Evolutionary conservation across 2,888 invertebrate genomes (phyloP), one percentile per base, ranked within the genome.

Genomic region (Plebejus melissa): DNA sequence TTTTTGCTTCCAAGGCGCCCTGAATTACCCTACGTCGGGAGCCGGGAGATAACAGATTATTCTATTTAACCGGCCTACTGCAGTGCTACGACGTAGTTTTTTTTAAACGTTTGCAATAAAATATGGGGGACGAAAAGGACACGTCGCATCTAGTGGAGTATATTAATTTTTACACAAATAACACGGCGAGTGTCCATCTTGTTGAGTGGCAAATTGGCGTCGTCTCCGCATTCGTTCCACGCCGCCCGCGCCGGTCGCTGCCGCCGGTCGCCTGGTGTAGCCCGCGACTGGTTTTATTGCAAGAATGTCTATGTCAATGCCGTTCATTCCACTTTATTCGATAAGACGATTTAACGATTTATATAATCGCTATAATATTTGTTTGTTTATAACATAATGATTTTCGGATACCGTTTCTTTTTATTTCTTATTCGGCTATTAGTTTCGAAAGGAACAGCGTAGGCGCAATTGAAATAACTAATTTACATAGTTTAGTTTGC

Each of bases 171-270:
- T 89, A 87, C 85, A 88, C 86, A 89, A 90, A 90, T 86, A 89
- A 86, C 84, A 81, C 87, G 84, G 85, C 84, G 82, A 86, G 85
- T 81, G 87, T 85, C 83, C 86, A 87, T 87, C 86, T 86, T 82
- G 86, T 87, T 87, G 87, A 89, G 86, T 87, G 88, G 88, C 87
- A 90, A 90, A 90, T 89, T 90, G 87, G 87, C 87, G 85, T 87
- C 84, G 85, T 87, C 85, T 86, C 82, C 84, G 86, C 85, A 90
- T 89, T 89, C 86, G 89, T 89, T 88, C 86, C 87, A 85, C 82
- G 83, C 83, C 82, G 81, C 22, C 78, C 77, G 77, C 78, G 77
- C 76, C 77, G 76, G 76, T 78, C 80, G 79, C 77, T 81, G 82
- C 79, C 79, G 72, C 50, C 80, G 80, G 81, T 82, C 85, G 84